Evolutionary conservation across 1,140 invertebrate genomes (phyloP).

Genomic region (Tetranychus urticae): DNA sequence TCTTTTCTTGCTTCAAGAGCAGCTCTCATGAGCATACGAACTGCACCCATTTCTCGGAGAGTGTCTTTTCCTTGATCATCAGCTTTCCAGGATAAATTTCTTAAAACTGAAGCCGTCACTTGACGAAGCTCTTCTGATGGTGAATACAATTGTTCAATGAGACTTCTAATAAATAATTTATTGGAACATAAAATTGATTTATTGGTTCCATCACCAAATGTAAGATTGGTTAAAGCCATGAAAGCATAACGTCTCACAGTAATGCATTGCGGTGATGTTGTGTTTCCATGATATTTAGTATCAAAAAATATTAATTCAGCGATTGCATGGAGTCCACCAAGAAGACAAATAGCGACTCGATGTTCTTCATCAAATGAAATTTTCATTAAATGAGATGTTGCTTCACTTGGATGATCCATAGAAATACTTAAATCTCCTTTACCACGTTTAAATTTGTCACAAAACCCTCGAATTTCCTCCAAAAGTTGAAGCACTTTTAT

Average conservation of each 20-base stretch:
- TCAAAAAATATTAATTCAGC: constrained; percentile 50
- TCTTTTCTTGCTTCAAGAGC: constrained; percentile 76
- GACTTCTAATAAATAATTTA: constrained; percentile 58
- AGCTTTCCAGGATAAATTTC: constrained; percentile 89
- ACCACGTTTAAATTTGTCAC: constrained; percentile 21
- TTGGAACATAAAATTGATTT: constrained; percentile 81
- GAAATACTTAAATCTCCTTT: background rate
- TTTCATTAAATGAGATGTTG: constrained; percentile 83
- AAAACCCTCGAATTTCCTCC: constrained; percentile 50
- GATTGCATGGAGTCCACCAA: constrained; percentile 51
- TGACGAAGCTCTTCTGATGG: constrained; percentile 75
- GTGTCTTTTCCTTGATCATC: constrained; percentile 70
- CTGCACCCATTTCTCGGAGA: constrained; percentile 67
- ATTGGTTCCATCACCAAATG: constrained; percentile 83
- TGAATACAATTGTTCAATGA: constrained; percentile 64
- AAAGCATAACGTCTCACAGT: constrained; percentile 70
- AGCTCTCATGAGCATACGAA: constrained; percentile 46
- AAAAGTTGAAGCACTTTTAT: constrained; percentile 54
- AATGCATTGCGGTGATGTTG: constrained; percentile 37
- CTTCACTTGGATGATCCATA: constrained; percentile 40
- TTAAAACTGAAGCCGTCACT: constrained; percentile 72
- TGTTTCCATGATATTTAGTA: constrained; percentile 2
- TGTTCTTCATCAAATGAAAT: constrained; percentile 89
- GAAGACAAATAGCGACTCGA: constrained; percentile 70
- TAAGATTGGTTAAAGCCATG: constrained; percentile 90